phyloP scores from a whole-genome alignment of 2,113 vertebrate genomes.

The Gorsachius goisagi region DNA sequence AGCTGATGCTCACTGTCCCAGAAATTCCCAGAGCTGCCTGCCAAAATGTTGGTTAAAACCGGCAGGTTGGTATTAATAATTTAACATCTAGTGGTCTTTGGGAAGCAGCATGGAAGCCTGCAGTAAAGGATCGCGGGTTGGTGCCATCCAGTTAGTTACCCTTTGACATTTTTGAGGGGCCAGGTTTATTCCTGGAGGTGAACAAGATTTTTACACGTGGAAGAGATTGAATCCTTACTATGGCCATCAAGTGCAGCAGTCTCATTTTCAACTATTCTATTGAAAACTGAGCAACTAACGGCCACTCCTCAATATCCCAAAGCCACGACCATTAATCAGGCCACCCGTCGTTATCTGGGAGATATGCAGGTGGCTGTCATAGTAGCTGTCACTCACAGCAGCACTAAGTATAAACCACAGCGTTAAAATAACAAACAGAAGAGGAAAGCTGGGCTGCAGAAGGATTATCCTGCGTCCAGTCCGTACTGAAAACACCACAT shows the following conservation, averaged over 20 bases:
- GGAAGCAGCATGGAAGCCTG: not conserved
- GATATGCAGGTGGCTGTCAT: not conserved
- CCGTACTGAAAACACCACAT: not conserved
- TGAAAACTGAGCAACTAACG: not conserved
- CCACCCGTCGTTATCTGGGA: accelerated
- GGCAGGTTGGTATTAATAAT: not conserved
- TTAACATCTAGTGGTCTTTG: not conserved
- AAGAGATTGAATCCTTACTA: not conserved
- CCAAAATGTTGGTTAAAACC: not conserved
- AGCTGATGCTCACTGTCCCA: not conserved
- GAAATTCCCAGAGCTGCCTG: not conserved
- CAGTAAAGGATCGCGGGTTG: not conserved
- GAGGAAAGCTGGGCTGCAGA: not conserved
- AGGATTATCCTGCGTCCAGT: not conserved
- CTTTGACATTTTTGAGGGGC: not conserved
- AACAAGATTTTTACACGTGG: not conserved
- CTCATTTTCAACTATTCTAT: not conserved
- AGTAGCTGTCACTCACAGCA: not conserved
- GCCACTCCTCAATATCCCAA: not conserved
- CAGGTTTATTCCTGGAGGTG: not conserved
- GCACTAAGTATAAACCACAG: not conserved
- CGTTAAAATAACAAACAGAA: not conserved
- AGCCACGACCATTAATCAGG: not conserved
- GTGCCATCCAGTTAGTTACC: not conserved
- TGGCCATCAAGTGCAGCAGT: not conserved